These are phyloP conservation scores for Blera fallax DNA, from an alignment of 2,888 invertebrate species.

Conservation along the genomic window DNA sequence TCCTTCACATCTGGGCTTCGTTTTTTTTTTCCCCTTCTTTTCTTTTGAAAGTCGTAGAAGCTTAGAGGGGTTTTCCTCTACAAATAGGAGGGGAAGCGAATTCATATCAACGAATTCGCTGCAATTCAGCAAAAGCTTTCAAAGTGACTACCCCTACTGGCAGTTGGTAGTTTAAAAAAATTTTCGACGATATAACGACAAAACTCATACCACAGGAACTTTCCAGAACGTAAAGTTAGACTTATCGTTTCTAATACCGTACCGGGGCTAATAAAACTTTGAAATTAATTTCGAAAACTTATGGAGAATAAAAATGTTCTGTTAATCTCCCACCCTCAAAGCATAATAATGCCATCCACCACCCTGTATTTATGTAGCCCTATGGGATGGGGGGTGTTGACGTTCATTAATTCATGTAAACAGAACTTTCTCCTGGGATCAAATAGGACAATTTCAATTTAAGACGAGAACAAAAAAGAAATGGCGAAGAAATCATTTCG, in stretches of 20 bases:
- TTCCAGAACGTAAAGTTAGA: not conserved
- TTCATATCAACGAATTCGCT: slow-evolving; percentile 32
- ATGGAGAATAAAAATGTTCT: not conserved
- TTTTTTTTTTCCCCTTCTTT: not conserved
- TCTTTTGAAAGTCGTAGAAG: not conserved
- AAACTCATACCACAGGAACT: not conserved
- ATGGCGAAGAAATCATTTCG: no score
- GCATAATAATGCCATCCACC: not conserved
- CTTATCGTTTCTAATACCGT: not conserved
- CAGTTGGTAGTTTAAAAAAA: not conserved
- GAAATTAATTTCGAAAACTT: slow-evolving; percentile 38
- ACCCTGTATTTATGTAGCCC: not conserved
- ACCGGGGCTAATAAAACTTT: slow-evolving; percentile 25
- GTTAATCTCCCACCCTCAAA: not conserved
- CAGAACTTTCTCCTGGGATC: slow-evolving; percentile 2
- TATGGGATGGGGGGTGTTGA: slow-evolving; percentile 15
- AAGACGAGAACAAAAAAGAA: no score
- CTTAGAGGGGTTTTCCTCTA: no score
- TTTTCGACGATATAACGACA: not conserved
- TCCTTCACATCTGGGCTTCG: slow-evolving; percentile 13
- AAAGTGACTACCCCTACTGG: no score
- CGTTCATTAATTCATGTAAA: slow-evolving; percentile 53
- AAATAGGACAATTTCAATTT: slow-evolving; percentile 17
- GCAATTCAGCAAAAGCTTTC: slow-evolving; percentile 54
- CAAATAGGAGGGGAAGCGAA: not conserved